phyloP scores from a whole-genome alignment of 2,797 vertebrate genomes.

The Artibeus lituratus region DNA sequence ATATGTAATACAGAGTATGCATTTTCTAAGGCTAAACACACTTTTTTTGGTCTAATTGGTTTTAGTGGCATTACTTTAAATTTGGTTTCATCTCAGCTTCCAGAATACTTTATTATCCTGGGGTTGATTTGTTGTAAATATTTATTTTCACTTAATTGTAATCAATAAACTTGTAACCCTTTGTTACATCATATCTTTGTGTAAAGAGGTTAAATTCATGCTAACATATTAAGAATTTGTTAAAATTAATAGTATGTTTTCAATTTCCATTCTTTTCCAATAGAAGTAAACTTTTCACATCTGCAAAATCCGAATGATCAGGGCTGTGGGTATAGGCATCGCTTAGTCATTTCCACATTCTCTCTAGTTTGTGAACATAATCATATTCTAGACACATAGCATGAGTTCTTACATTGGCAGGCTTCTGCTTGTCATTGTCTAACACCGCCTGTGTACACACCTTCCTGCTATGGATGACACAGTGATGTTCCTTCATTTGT shows the following conservation, averaged over 20 bases:
- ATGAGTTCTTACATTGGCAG: neutral
- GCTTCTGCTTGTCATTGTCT: neutral
- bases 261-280: neutral
- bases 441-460: rapidly evolving
- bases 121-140: neutral
- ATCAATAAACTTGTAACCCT: neutral
- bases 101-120: neutral
- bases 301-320: neutral
- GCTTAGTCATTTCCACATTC: neutral
- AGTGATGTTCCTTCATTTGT: neutral
- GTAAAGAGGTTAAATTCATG: neutral
- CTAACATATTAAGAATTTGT: neutral
- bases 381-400: neutral
- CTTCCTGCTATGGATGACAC: neutral
- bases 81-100: neutral
- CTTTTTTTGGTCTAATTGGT: neutral
- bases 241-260: neutral
- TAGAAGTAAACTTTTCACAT: neutral
- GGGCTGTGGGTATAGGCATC: neutral
- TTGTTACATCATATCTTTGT: neutral
- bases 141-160: neutral
- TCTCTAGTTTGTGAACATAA: neutral
- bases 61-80: neutral
- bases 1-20: neutral
- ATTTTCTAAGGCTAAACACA: neutral